Evolutionary conservation across 2,888 invertebrate species (phyloP).

Genomic region (Entomobrya proxima): DNA sequence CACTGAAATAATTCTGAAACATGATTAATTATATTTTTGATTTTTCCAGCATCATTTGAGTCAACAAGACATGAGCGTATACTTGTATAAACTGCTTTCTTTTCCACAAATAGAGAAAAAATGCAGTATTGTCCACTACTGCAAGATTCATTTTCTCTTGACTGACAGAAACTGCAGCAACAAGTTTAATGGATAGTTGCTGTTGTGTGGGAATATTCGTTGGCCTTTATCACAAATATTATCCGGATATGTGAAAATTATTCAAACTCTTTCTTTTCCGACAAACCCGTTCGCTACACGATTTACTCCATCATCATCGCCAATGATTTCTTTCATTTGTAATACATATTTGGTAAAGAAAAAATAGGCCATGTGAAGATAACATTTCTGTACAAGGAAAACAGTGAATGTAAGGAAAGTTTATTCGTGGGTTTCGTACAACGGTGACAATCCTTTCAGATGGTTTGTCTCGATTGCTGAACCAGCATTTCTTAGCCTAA

Average conservation of each 20-base stretch:
- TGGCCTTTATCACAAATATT: background rate
- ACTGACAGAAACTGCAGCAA: conserved; percentile 5
- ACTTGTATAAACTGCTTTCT: background rate
- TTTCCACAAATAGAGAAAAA: conserved; percentile 16
- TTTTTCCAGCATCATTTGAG: background rate
- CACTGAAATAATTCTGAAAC: conserved; percentile 26
- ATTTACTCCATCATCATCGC: conserved; percentile 1
- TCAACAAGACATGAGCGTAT: background rate
- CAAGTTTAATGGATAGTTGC: conserved; percentile 40
- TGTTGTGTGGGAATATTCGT: conserved; percentile 35
- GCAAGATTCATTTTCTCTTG: background rate
- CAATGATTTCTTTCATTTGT: conserved; percentile 33
- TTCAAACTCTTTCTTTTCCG: conserved; percentile 6
- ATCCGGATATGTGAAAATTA: background rate
- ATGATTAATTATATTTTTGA: conserved; percentile 49
- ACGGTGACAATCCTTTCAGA: background rate
- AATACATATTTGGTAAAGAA: background rate
- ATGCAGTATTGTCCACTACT: conserved; percentile 10
- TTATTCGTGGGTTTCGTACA: background rate
- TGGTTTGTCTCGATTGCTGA: background rate
- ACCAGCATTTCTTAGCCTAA: background rate
- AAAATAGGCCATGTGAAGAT: conserved; percentile 1
- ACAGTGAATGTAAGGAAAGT: background rate
- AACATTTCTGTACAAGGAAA: conserved; percentile 36
- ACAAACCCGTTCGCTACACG: conserved; percentile 41